Evolutionary conservation across 2,888 invertebrate genomes (phyloP).

Genomic region (Caenorhabditis drosophilae): DNA sequence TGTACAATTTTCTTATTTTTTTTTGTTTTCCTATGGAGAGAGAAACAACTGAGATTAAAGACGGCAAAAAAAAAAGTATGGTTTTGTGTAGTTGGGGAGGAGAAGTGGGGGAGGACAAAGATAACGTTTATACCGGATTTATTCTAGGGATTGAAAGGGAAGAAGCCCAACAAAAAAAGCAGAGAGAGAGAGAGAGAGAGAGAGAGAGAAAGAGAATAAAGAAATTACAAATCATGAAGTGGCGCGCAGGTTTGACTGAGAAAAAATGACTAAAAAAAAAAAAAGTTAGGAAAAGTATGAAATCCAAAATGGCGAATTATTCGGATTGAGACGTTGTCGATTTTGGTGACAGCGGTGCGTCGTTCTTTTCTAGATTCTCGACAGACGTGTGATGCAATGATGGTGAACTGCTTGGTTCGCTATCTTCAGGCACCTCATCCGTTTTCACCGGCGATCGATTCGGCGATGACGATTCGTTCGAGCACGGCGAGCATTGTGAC

Average conservation of each 20-base stretch:
- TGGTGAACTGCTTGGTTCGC: slow-evolving; percentile 6
- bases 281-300: too few species aligned
- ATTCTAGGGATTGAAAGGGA: too few species aligned
- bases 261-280: slow-evolving; percentile 2
- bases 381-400: background rate
- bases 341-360: slow-evolving; percentile 10
- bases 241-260: too few species aligned
- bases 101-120: too few species aligned
- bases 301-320: slow-evolving; percentile 5
- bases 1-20: too few species aligned
- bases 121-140: too few species aligned
- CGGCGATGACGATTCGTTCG: slow-evolving; percentile 22
- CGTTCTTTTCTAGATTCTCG: slow-evolving; percentile 11
- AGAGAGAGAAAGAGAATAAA: too few species aligned
- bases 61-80: slow-evolving; percentile 12
- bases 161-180: too few species aligned
- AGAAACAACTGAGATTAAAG: slow-evolving; percentile 19
- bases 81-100: too few species aligned
- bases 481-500: slow-evolving; percentile 32
- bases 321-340: slow-evolving; percentile 32
- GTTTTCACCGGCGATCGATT: slow-evolving; percentile 6
- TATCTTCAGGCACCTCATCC: background rate
- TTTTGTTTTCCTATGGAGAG: too few species aligned
- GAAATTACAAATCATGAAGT: too few species aligned
- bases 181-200: too few species aligned